phyloP scores from a whole-genome alignment of 2,888 invertebrate genomes.

The Tachina lurida region DNA sequence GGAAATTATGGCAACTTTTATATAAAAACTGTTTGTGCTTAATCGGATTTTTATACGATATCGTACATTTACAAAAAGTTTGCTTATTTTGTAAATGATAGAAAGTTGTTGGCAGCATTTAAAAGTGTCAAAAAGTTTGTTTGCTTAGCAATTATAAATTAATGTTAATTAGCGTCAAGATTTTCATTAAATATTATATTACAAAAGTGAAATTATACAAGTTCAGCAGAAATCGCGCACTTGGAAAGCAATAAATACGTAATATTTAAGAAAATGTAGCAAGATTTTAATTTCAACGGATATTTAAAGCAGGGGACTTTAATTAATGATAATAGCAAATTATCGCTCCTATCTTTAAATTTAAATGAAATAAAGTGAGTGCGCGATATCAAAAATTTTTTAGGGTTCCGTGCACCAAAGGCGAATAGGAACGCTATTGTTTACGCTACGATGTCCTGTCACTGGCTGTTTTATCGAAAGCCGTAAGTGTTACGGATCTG shows the following conservation, averaged over 20 bases:
- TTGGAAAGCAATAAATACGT: constrained; percentile 11
- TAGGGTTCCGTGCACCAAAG: too few species aligned
- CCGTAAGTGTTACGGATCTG: too few species aligned
- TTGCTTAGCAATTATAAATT: constrained; percentile 34
- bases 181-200: constrained; percentile 23
- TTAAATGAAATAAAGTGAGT: too few species aligned
- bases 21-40: neutral
- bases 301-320: too few species aligned
- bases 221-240: neutral
- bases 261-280: neutral
- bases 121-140: constrained; percentile 55
- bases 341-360: too few species aligned
- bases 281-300: neutral
- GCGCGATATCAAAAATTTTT: too few species aligned
- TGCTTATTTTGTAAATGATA: neutral
- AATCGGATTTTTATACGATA: neutral
- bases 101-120: constrained; percentile 5
- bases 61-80: neutral
- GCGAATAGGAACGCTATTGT: too few species aligned
- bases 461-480: too few species aligned
- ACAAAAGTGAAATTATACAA: neutral
- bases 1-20: constrained; percentile 31
- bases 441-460: too few species aligned
- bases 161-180: constrained; percentile 37
- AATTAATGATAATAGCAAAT: too few species aligned